These are phyloP conservation scores for Apaloderma vittatum DNA, from an alignment of 2,113 vertebrate genomes.

Conservation along the genomic window DNA sequence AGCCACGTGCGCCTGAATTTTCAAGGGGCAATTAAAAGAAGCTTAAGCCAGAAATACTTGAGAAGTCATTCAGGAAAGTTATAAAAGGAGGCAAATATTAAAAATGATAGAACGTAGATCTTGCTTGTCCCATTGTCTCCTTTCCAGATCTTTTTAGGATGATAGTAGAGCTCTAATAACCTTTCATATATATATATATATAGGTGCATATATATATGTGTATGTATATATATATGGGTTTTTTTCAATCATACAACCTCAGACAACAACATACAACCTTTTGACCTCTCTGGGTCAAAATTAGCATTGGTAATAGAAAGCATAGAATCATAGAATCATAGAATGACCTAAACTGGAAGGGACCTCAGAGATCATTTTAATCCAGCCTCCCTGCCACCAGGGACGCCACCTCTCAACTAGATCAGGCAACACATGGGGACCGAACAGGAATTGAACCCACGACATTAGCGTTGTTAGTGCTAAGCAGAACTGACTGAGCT, in stretches of 20 bases:
- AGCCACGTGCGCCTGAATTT: accelerated
- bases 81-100: not conserved
- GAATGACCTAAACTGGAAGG: too few species aligned
- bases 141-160: not conserved
- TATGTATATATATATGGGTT: not conserved
- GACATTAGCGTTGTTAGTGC: too few species aligned
- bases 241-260: not conserved
- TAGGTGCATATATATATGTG: too few species aligned
- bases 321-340: too few species aligned
- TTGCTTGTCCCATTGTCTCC: not conserved
- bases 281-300: not conserved
- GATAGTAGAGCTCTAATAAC: not conserved
- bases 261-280: too few species aligned
- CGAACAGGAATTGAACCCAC: too few species aligned
- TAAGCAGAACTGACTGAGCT: too few species aligned
- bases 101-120: not conserved
- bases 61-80: not conserved
- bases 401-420: too few species aligned
- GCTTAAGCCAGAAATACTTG: not conserved
- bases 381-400: too few species aligned
- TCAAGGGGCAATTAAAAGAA: not conserved
- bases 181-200: not conserved
- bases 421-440: too few species aligned
- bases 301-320: not conserved
- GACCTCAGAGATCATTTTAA: too few species aligned